Evolutionary conservation across 2,113 vertebrate species (phyloP).

Genomic region (Tragelaphus scriptus): DNA sequence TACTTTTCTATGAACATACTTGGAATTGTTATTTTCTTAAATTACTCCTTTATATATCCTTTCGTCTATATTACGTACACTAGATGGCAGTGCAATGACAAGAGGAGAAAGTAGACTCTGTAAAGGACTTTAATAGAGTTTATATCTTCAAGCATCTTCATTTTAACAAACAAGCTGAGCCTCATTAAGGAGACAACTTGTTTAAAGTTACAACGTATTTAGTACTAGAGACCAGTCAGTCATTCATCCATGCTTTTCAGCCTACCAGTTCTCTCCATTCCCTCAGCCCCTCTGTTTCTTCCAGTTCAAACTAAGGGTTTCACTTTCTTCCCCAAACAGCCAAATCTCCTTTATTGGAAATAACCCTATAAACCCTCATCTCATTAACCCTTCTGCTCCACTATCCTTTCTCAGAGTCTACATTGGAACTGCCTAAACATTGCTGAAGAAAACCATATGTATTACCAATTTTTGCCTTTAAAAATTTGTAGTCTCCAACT

Average conservation of each 20-base stretch:
- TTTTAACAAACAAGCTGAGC: neutral
- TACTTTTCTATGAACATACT: neutral
- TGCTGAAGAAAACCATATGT: neutral
- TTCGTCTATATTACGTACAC: neutral
- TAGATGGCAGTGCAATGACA: constrained; percentile 43
- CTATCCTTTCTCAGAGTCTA: neutral
- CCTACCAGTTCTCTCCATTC: neutral
- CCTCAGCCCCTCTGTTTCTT: neutral
- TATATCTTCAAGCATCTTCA: neutral
- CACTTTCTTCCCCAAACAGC: neutral
- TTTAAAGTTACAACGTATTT: neutral
- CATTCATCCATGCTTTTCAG: neutral
- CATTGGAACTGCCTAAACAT: neutral
- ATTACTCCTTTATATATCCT: neutral
- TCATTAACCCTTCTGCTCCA: neutral
- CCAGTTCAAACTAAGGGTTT: neutral
- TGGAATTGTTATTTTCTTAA: neutral
- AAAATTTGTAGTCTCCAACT: neutral
- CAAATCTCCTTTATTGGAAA: neutral
- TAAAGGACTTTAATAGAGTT: neutral
- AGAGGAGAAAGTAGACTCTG: neutral
- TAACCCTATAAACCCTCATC: neutral
- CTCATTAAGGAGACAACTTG: neutral
- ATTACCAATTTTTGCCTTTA: neutral
- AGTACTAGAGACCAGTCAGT: neutral